phyloP scores from a whole-genome alignment of 1,140 invertebrate genomes.

The Aphelenchoides fujianensis region DNA sequence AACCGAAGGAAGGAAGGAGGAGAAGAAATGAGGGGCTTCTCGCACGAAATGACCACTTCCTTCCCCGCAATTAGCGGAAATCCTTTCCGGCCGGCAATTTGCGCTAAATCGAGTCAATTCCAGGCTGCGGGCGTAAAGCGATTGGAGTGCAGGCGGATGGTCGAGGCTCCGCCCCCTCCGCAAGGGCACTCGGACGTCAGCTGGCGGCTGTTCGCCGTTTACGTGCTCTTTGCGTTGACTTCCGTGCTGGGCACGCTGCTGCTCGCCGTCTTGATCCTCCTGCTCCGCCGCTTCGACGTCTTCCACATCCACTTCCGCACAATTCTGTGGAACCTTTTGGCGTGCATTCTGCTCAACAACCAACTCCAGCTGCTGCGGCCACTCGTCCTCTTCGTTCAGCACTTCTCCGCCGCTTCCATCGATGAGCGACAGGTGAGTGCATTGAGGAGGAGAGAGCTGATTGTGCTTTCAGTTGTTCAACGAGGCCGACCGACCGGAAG shows the following conservation, averaged over 20 bases:
- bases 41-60: too few species aligned
- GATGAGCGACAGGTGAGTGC: too few species aligned
- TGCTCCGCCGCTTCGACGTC: slow-evolving; percentile 22
- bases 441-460: too few species aligned
- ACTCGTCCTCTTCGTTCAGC: neutral
- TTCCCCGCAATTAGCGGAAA: too few species aligned
- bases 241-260: slow-evolving; percentile 12
- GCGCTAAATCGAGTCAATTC: too few species aligned
- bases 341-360: slow-evolving; percentile 23
- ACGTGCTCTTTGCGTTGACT: neutral
- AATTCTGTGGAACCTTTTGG: slow-evolving; percentile 26
- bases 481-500: neutral
- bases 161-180: too few species aligned
- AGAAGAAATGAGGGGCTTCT: too few species aligned
- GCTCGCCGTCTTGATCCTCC: slow-evolving; percentile 11
- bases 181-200: slow-evolving; percentile 16
- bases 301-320: slow-evolving; percentile 28
- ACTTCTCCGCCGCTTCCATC: too few species aligned
- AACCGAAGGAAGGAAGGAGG: too few species aligned
- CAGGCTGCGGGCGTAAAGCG: too few species aligned
- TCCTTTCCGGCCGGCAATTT: too few species aligned
- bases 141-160: too few species aligned
- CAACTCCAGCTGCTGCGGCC: slow-evolving; percentile 6
- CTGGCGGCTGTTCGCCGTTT: slow-evolving; percentile 7
- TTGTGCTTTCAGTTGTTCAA: neutral